Evolutionary conservation across 2,888 invertebrate genomes (phyloP), one percentile per base, ranked within the genome.

Genomic region (Palloptera scutellata): DNA sequence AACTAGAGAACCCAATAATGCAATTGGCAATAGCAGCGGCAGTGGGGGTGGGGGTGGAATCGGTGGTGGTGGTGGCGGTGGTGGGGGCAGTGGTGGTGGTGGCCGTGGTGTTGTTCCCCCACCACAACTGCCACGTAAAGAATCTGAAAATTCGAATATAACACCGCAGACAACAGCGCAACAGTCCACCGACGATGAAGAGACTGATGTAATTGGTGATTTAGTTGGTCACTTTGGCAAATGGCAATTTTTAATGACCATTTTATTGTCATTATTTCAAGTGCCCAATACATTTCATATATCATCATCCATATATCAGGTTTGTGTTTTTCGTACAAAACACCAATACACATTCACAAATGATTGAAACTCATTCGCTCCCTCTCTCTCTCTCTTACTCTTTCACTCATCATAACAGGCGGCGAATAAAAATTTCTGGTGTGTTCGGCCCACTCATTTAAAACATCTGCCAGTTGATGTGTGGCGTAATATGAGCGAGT

Each of bases 271-370:
- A 1, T 86, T 93, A 57, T 90, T 92, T 86, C 92, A 92, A 78
- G 88, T 93, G 76, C 92, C 92, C 1, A 92, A 92, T 84, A 93
- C 92, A 53, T 92, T 92, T 86, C 93, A 92, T 84, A 93, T 93
- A 78, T 91, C 91, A 82, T 88, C 91, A 62, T 90, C 91, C 51
- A 91, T 92, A 0, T 93, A 93, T 83, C 91, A 90, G 81, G 89
- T 88, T 75, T 87, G 86, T 30, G 6, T 30, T 30, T n/a, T n/a
- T n/a, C n/a, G 30, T 30, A 4, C 6, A 30, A 30, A 2, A 30
- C 30, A 30, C 6, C 6, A 30, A 30, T 30, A 30, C 30, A 30
- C 6, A 30, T 30, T 30, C 30, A 6, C 30, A 30, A 30, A 2
- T 30, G 2, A 2, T 30, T 30, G 2, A 2, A 10, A 1, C 20